A percentile compares a stretch with the other conserved stretches of the same genome.
Evolutionary conservation across 53 echinoderm and acorn worm species (phyloP).

Genomic region (Antedon mediterranea): DNA sequence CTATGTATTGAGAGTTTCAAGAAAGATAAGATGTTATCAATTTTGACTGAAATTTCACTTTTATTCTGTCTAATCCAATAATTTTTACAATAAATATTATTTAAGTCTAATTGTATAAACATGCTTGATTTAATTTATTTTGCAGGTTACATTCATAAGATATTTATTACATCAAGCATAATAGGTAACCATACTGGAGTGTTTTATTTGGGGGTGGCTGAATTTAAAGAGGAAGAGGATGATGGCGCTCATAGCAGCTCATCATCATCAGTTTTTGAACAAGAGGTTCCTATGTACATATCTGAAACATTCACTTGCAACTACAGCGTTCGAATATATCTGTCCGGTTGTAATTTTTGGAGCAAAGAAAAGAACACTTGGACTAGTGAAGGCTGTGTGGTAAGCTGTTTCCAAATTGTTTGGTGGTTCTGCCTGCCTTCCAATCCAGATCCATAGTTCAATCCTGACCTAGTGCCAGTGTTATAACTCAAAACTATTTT

Average conservation of each 20-base stretch:
- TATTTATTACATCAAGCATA: not conserved
- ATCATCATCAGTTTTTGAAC: not conserved
- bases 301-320: not conserved
- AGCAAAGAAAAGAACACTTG: constrained; percentile 3
- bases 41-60: too few relatives aligned
- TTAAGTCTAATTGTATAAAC: too few relatives aligned
- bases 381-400: constrained; percentile 24
- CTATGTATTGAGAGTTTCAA: too few relatives aligned
- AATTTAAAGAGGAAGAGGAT: not conserved
- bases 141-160: not conserved
- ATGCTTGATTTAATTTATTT: not conserved
- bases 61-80: too few relatives aligned
- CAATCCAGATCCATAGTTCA: too few relatives aligned
- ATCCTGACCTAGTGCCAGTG: too few relatives aligned
- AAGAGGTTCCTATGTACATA: not conserved
- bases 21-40: too few relatives aligned
- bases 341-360: constrained; percentile 46
- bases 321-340: constrained; percentile 5
- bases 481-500: too few relatives aligned
- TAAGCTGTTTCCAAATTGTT: constrained; percentile 7
- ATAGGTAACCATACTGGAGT: not conserved
- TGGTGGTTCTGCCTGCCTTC: not conserved
- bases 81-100: too few relatives aligned
- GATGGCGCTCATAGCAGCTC: not conserved
- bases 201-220: not conserved